Evolutionary conservation across 2,888 invertebrate genomes (phyloP).

Genomic region (Megamerina dolium): DNA sequence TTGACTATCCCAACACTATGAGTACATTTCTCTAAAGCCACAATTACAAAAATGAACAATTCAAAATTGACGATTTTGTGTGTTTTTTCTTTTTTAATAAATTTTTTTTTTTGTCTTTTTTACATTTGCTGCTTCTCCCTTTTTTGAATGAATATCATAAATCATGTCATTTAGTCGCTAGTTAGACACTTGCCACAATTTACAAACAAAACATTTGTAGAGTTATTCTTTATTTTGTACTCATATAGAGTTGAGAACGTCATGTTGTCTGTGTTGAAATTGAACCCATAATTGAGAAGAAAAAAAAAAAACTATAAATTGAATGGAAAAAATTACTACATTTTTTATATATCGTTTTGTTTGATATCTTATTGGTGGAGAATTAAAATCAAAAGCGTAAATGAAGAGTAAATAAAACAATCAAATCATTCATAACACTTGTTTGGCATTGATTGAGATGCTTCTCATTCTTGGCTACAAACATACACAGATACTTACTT

Average conservation of each 20-base stretch:
- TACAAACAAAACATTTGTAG: no score
- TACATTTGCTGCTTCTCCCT: no score
- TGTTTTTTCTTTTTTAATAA: no score
- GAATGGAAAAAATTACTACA: no score
- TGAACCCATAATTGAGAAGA: background rate
- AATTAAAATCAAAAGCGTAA: no score
- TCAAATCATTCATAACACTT: slow-evolving; percentile 6
- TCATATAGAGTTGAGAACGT: background rate
- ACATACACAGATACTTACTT: no score
- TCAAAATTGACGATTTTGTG: slow-evolving; percentile 22
- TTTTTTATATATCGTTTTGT: no score
- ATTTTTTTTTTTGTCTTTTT: no score
- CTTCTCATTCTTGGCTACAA: slow-evolving; percentile 2
- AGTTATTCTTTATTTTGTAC: background rate
- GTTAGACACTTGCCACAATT: background rate
- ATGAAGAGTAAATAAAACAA: slow-evolving; percentile 12
- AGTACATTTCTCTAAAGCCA: no score
- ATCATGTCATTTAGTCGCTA: slow-evolving; percentile 20
- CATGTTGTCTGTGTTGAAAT: background rate
- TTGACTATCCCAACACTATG: no score
- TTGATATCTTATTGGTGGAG: no score
- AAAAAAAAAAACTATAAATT: background rate
- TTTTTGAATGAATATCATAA: slow-evolving; percentile 24
- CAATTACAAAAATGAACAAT: slow-evolving; percentile 25
- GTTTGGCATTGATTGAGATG: slow-evolving; percentile 4